These are phyloP conservation scores for Typhlomys cinereus DNA, from an alignment of 2,113 vertebrate genomes.

Conservation along the genomic window DNA sequence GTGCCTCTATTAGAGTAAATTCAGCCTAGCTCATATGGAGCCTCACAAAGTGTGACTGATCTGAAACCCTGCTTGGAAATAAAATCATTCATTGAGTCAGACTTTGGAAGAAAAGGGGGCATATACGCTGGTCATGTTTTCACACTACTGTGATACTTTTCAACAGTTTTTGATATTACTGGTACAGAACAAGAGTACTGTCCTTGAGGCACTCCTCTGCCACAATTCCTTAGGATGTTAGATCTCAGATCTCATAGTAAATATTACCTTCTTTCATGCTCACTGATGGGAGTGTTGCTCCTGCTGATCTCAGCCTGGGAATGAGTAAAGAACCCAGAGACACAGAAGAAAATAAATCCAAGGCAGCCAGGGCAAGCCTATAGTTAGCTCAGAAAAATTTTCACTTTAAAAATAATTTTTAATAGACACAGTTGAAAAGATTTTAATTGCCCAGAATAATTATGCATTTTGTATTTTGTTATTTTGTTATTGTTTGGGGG, in stretches of 20 bases:
- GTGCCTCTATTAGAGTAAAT: neutral
- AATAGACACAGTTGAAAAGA: neutral
- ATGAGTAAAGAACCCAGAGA: neutral
- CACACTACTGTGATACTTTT: neutral
- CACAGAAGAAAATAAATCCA: neutral
- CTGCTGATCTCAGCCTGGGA: neutral
- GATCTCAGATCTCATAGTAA: neutral
- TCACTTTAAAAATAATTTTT: neutral
- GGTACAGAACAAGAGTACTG: neutral
- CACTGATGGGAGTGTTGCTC: neutral
- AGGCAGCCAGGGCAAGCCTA: no score
- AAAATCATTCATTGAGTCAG: neutral
- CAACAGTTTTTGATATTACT: neutral
- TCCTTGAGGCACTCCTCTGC: neutral
- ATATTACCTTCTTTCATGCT: neutral
- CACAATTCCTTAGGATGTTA: neutral
- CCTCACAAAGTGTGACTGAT: neutral
- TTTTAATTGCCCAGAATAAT: conserved; percentile 10
- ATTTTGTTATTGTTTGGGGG: neutral
- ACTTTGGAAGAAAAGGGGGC: neutral
- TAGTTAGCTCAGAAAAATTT: no score
- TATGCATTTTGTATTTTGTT: neutral
- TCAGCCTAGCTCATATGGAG: neutral
- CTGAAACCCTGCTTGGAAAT: no score
- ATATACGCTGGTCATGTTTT: neutral